Evolutionary conservation across 2,888 invertebrate genomes (phyloP), one percentile per base, ranked within the genome.

Genomic region (Biston betularia): DNA sequence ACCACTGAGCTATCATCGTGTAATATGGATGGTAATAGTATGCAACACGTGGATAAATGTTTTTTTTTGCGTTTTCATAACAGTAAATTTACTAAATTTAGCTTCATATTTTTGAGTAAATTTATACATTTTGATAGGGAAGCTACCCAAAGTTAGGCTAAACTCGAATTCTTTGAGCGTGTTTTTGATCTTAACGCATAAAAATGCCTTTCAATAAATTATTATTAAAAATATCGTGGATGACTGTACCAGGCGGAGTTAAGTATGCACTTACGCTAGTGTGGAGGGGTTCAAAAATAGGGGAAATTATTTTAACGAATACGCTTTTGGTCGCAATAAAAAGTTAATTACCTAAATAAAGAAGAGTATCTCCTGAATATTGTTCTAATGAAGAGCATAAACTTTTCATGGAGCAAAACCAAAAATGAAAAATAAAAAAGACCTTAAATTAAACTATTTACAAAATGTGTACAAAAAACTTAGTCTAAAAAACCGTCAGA

Each of bases 231-330:
- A 87, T 87, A 76, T 38, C 34, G 52, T 84, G 88, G 86, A 88
- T 83, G 87, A 80, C 82, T 77, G 77, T 71, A 53, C 78, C 84
- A 86, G 89, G 90, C 85, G 90, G 86, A 78, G 89, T 79, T 69
- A 68, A 73, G 71, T 63, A 50, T 89, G 89, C 86, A 87, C 83
- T 77, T 71, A 81, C 88, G 85, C 84, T 79, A 70, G 57, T 68
- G 70, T 65, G 52, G 44, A 48, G 48, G 61, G 67, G 58, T 46
- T 67, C 72, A 65, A 45, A 71, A 79, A 77, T 78, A 79, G 80
- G 80, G 80, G 54, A 63, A 44, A 60, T 46, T 33, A 67, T 70
- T 69, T 61, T 53, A 58, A 70, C 71, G 57, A 70, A 79, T 74
- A 68, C 24, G 66, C 70, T 55, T 49, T 45, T 12, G 10, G 38